Base-by-base conservation (phyloP, 2,888 invertebrate genomes). In the Cerceris ruficornis region DNA sequence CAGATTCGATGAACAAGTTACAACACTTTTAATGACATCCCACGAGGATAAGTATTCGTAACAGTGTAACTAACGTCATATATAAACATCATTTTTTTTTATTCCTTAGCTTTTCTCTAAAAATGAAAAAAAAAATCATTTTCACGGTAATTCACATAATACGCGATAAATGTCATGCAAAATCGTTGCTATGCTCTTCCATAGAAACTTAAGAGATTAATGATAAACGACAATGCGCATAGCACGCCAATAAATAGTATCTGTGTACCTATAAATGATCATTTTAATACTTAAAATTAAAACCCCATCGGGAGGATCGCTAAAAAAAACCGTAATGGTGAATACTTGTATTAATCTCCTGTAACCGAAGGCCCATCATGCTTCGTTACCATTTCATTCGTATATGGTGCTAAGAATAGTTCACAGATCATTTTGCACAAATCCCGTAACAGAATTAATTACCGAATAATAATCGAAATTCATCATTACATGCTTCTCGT, bases 301-400 rank as follows among this genome's bases (percentile, higher is more conserved):
- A 8, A 13, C 46, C 5, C 46, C 13, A 8, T 11, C 46, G 46
- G 46, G 17, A 15, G 7, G 42, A 52, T 28, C 28, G 28, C 28
- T 28, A 28, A 28, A 4, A n/a, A 28, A 28, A 28, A 28, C 28
- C 28, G 28, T 28, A 28, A 28, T 50, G 50, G 50, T n/a, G n/a
- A 50, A 50, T n/a, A 28, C 28, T 28, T 28, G 28, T 28, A 28
- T 28, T 28, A 28, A 28, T 28, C 28, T 28, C 28, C 28, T 28
- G 50, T 39, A 67, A 75, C 71, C 75, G 65, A 81, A 79, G 79
- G 73, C 69, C 64, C 70, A 62, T 46, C 69, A 28, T n/a, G 11
- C 57, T 60, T 46, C 14, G 52, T 61, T 43, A 62, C 13, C 58
- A 68, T 46, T 52, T 39, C 17, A 68, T 13, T 41, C 39, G 50